Evolutionary conservation across 2,797 vertebrate species (phyloP).

Genomic region (Pseudochromis fuscus): DNA sequence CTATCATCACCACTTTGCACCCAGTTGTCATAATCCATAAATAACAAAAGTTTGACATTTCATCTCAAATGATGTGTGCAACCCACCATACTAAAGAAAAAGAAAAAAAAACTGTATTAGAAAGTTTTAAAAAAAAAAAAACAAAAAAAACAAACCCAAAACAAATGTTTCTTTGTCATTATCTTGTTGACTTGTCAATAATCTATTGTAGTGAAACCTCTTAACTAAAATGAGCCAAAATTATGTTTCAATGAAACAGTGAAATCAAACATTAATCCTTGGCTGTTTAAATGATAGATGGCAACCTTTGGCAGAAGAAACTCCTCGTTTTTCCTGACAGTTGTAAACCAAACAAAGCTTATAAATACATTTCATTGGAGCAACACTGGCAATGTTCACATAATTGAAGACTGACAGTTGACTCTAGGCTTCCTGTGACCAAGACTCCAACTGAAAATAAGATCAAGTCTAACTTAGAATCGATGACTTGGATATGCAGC

Average conservation of each 20-base stretch:
- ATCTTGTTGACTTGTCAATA: conserved; percentile 48
- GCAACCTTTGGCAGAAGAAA: conserved; percentile 75
- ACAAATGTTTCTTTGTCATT: conserved; percentile 41
- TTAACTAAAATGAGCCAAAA: conserved; percentile 66
- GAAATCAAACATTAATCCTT: conserved; percentile 72
- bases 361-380: conserved; percentile 62
- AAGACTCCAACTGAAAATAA: conserved; percentile 62
- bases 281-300: conserved; percentile 66
- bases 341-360: conserved; percentile 65
- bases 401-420: conserved; percentile 34
- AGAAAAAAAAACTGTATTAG: conserved; percentile 38
- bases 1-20: conserved; percentile 25
- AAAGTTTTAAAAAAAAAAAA: too few relatives aligned
- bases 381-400: conserved; percentile 47
- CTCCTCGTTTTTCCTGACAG: conserved; percentile 37
- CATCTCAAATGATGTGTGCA: conserved; percentile 49
- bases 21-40: conserved; percentile 35
- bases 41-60: conserved; percentile 48
- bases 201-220: conserved; percentile 49
- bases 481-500: conserved; percentile 49
- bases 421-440: conserved; percentile 53
- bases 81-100: conserved; percentile 38
- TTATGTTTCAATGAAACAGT: conserved; percentile 63
- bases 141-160: too few relatives aligned
- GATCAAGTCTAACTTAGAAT: conserved; percentile 40